A percentile compares a stretch with the other conserved stretches of the same genome.
These are phyloP conservation scores for Metopia argyrocephala DNA, from an alignment of 2,888 invertebrate genomes.

Conservation along the genomic window DNA sequence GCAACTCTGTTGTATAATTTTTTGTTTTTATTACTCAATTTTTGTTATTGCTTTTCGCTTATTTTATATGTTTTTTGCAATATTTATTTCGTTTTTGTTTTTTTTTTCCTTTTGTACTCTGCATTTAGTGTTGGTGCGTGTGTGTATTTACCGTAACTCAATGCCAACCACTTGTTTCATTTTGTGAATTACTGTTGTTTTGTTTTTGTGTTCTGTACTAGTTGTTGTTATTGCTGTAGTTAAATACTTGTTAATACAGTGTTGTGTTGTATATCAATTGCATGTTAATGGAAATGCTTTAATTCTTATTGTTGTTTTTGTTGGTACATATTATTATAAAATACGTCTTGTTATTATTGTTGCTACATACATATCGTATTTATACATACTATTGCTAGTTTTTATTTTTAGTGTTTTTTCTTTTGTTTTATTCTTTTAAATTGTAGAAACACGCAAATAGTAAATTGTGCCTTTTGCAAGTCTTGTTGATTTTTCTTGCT, in stretches of 20 bases:
- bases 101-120: too few relatives aligned
- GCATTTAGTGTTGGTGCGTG: not conserved
- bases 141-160: conserved; percentile 52
- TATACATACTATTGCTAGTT: not conserved
- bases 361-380: too few relatives aligned
- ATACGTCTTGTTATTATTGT: not conserved
- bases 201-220: not conserved
- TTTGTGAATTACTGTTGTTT: not conserved
- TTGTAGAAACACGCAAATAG: not conserved
- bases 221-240: conserved; percentile 21
- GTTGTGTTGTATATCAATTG: not conserved
- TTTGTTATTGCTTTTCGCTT: not conserved
- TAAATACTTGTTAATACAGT: conserved; percentile 41
- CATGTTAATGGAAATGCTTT: not conserved
- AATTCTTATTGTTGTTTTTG: not conserved
- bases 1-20: not conserved
- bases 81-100: not conserved
- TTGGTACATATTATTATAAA: not conserved
- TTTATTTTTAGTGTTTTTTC: not conserved
- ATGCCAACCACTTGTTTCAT: conserved; percentile 68
- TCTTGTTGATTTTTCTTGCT: not conserved
- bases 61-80: not conserved
- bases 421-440: not conserved
- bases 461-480: not conserved
- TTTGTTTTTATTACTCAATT: not conserved